phyloP scores from a whole-genome alignment of 2,797 vertebrate genomes.

The Halcyon leucocephala region DNA sequence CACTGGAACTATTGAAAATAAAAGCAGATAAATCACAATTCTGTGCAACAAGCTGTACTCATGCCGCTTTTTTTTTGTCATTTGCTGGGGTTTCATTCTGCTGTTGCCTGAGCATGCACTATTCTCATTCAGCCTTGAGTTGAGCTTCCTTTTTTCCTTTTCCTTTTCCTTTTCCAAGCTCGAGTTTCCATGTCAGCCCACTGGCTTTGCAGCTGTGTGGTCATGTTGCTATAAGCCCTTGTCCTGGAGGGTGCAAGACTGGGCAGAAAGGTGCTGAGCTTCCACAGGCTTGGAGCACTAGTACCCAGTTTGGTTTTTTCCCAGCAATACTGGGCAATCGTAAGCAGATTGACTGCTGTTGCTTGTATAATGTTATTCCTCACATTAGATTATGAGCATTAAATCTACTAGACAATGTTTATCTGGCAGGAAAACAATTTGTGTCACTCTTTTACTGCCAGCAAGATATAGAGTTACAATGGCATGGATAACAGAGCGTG shows the following conservation, averaged over 20 bases:
- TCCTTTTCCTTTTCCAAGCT: background rate
- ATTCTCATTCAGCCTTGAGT: background rate
- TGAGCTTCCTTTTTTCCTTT: background rate
- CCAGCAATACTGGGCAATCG: background rate
- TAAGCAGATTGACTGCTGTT: constrained; percentile 13
- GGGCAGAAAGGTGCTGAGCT: background rate
- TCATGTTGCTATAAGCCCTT: background rate
- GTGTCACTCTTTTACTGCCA: constrained; percentile 38
- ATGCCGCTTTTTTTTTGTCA: fast-evolving
- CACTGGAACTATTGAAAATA: constrained; percentile 49
- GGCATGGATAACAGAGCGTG: background rate
- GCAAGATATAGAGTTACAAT: constrained; percentile 29
- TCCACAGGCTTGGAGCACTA: background rate
- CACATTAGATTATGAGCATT: constrained; percentile 32
- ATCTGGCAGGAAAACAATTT: constrained; percentile 45
- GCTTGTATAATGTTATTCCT: constrained; percentile 17
- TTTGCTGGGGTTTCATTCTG: background rate
- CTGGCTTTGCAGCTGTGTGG: background rate
- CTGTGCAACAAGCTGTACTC: constrained; percentile 22
- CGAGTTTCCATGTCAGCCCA: background rate
- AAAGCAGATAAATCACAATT: constrained; percentile 63
- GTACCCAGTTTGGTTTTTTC: background rate
- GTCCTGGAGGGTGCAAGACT: background rate
- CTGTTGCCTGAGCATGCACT: background rate
- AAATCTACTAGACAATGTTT: constrained; percentile 48